These are phyloP conservation scores for Edolisoma coerulescens DNA, from an alignment of 2,113 vertebrate genomes.

Conservation along the genomic window DNA sequence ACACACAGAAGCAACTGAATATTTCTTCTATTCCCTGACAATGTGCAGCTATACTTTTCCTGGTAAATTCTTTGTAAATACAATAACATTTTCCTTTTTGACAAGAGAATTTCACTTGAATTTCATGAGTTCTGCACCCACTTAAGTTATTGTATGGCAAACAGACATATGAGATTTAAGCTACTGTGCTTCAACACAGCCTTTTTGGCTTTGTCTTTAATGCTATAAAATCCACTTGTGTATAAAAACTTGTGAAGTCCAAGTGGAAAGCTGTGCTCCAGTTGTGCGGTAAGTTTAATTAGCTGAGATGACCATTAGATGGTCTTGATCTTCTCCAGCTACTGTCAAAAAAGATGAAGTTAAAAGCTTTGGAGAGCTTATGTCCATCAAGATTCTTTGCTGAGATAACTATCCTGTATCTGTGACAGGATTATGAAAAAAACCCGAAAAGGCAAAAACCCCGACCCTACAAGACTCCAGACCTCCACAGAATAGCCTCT, in stretches of 20 bases:
- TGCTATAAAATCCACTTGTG: not conserved
- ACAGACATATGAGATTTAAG: not conserved
- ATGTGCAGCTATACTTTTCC: not conserved
- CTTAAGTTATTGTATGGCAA: not conserved
- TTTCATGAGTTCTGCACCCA: not conserved
- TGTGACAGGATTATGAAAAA: not conserved
- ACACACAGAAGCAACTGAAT: not conserved
- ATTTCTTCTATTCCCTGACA: not conserved
- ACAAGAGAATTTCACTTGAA: not conserved
- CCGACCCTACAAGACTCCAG: not conserved
- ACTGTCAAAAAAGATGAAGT: fast-evolving
- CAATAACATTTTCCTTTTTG: not conserved
- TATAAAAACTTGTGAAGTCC: not conserved
- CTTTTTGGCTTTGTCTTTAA: not conserved
- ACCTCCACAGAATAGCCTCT: not conserved
- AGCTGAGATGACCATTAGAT: not conserved
- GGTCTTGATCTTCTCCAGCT: not conserved
- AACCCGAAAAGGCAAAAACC: not conserved
- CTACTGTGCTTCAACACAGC: not conserved
- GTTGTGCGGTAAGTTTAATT: not conserved
- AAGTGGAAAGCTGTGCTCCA: not conserved
- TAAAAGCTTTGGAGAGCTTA: not conserved
- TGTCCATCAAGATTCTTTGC: not conserved
- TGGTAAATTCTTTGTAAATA: not conserved
- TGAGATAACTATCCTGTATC: not conserved